A percentile compares a stretch with the other conserved stretches of the same genome.
Conservation (phyloP, 2,888 invertebrate genomes). For the Habroteleia sp. region DNA sequence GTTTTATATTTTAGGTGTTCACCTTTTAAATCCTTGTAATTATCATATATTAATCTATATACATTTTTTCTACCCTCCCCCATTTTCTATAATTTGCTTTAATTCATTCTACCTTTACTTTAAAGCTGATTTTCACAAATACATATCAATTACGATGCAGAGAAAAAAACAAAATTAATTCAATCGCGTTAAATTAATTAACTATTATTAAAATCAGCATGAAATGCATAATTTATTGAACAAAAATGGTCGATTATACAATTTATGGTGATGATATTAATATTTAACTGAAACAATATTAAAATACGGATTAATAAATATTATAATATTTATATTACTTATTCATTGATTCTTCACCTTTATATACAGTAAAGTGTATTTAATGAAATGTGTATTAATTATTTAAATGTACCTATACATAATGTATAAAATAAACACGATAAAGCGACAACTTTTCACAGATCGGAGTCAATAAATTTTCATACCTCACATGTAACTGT, state of each 20-base stretch:
- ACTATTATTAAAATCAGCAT: too few species aligned
- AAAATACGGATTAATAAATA: not conserved
- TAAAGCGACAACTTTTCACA: constrained; percentile 12
- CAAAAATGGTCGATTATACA: too few species aligned
- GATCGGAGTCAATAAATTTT: constrained; percentile 18
- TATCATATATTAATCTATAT: too few species aligned
- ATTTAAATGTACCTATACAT: constrained; percentile 12
- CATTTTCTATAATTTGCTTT: too few species aligned
- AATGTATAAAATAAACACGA: constrained; percentile 12
- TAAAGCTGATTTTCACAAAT: too few species aligned
- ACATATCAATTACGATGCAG: too few species aligned
- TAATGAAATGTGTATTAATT: constrained; percentile 13
- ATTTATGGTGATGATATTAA: constrained; percentile 2
- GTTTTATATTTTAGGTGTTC: too few species aligned
- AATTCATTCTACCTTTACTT: too few species aligned
- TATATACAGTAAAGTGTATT: not conserved
- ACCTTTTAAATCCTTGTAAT: too few species aligned
- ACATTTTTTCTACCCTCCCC: too few species aligned
- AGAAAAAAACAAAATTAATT: too few species aligned
- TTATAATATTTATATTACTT: constrained; percentile 7
- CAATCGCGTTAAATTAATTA: too few species aligned
- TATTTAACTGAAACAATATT: not conserved
- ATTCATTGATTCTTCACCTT: not conserved
- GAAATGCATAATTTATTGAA: not conserved
- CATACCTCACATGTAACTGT: not conserved